Base-by-base conservation (phyloP, 2,797 vertebrate genomes). In the Pyrocephalus nanus region DNA sequence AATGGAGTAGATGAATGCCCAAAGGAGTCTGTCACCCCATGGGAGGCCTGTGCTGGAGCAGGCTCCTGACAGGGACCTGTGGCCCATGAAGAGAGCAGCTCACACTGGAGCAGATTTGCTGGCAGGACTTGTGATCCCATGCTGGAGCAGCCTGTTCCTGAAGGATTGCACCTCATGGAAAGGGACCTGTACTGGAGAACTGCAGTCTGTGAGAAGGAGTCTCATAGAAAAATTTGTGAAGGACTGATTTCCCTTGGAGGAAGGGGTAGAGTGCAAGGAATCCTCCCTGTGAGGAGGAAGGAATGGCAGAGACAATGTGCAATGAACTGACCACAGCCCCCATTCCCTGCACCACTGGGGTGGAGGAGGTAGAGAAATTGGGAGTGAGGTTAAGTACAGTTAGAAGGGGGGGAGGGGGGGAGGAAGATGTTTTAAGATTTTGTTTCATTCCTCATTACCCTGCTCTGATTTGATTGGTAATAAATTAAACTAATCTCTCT, bases 121-220 rank as follows among this genome's bases (percentile, higher is more conserved):
- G 42, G 1, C 0, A 34, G 36, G 2, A 38, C 1, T 3, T 32
- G 18, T 32, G 42, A 72, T 14, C 26, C 13, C 4, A 1, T 3
- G 0, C 4, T 58, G 26, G 13, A 51, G 29, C 48, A 45, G 0
- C 16, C 18, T 74, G 19, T 4, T 65, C 9, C 36, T 51, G 42
- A 50, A 12, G 25, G 29, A n/a, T 6, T 38, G 62, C 8, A 17
- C 15, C 9, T 27, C 29, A 12, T 15, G 18, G 27, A n/a, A 26
- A 13, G 34, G 12, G 9, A 27, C 1, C 4, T 22, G 29, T 5
- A 1, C 0, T 26, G 36, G 18, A 57, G 26, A 54, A 15, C 40
- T 54, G 18, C 54, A 36, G 26, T 11, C 23, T 36, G 26, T 48
- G 54, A 34, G 54, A 48, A 54, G 30, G 26, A 67, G 15, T 30